Evolutionary conservation across 2,888 invertebrate genomes (phyloP), one percentile per base, ranked within the genome.

Genomic region (Acrocyrtus sp.): DNA sequence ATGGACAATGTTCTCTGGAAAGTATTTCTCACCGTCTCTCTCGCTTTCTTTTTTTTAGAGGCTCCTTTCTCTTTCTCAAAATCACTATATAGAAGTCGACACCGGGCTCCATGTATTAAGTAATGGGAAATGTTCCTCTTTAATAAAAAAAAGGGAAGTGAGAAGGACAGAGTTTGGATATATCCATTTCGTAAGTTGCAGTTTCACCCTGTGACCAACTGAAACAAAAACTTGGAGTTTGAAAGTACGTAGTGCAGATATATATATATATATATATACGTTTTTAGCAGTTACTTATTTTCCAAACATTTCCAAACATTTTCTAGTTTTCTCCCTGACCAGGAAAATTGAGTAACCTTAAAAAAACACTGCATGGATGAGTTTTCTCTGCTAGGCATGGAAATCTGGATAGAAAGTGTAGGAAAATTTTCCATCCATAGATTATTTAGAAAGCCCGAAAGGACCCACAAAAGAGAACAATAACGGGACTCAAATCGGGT

Each of bases 391-490:
- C n/a, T n/a, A n/a, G n/a, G n/a, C n/a, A n/a, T 45, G 19, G 56
- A 67, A 67, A 67, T 67, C 69, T 69, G 47, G 60, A 61, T 62
- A 58, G 47, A n/a, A 62, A 62, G 61, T 57, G 50, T 56, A 70
- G 45, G 50, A n/a, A 50, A 39, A 70, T 51, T 70, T 70, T 70
- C 62, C 50, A 57, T 65, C 65, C 63, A 72, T 72, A 72, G 72
- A 72, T 72, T 72, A 72, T 72, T 72, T 72, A 72, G 70, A 65
- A 72, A 72, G 72, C 53, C 62, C 62, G 57, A 70, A 70, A 69
- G 62, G 65, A 24, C 53, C 63, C 72, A 53, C 53, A 53, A 72
- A 70, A 72, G 57, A 72, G 72, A 58, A 57, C 72, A 63, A 72
- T 72, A 72, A 63, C 72, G 65, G 53, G 58, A 63, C 70, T 63